phyloP scores from a whole-genome alignment of 2,797 vertebrate genomes.

The Gobio occitaniae region DNA sequence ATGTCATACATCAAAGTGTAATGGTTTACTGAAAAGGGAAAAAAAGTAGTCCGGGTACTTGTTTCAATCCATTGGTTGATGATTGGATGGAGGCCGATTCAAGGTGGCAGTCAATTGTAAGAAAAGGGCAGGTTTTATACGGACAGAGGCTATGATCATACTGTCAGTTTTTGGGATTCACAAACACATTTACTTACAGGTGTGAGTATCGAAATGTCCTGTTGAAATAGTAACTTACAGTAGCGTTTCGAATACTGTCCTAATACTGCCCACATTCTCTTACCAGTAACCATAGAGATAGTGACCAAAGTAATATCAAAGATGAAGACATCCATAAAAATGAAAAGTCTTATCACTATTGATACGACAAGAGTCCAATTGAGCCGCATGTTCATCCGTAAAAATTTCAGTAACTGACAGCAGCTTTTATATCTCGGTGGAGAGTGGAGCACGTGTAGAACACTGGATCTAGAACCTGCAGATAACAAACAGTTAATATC shows the following conservation, averaged over 20 bases:
- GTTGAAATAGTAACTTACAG: no score
- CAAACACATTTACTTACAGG: not conserved
- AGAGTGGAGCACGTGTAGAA: not conserved
- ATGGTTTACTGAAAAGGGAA: not conserved
- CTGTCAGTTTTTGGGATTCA: not conserved
- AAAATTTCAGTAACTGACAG: not conserved
- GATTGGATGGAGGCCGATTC: not conserved
- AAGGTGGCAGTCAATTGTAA: not conserved
- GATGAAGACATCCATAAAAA: not conserved
- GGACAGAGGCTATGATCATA: not conserved
- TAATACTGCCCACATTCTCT: not conserved
- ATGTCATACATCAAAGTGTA: not conserved
- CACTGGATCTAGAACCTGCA: not conserved
- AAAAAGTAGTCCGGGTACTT: not conserved
- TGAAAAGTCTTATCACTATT: not conserved
- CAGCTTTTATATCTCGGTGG: not conserved
- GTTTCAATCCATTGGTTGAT: not conserved
- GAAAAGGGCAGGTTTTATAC: not conserved
- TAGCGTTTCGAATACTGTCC: no score
- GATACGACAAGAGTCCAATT: not conserved
- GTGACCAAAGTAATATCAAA: not conserved
- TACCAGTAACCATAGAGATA: not conserved
- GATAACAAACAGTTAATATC: not conserved
- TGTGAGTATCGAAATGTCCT: not conserved
- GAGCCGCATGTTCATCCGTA: not conserved